Evolutionary conservation across 1,140 invertebrate species (phyloP), one percentile per base, ranked within the genome.

Genomic region (Brachionus calyciflorus): DNA sequence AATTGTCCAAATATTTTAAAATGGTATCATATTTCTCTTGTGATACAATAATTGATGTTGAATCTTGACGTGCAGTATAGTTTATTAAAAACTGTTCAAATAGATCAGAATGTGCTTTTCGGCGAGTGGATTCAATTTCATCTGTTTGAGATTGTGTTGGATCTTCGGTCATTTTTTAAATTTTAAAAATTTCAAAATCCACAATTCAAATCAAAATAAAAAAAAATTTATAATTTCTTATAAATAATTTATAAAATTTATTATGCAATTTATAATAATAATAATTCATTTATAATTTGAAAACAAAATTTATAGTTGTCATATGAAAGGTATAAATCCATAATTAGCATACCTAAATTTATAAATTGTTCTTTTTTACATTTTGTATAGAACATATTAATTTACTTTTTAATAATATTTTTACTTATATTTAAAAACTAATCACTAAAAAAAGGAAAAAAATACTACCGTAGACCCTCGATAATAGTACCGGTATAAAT

Each of bases 141-240:
- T 60, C 30, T 53, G 21, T 53, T 53, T 53, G 51, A 60, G 55
- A 33, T 60, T 60, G 26, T 30, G n/a, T 30, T 60, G 30, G 55
- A 60, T 60, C 55, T 53, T 53, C 51, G 30, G 26, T 60, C 55
- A 60, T 33, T 60, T 26, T 60, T 60, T 60, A 7, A 33, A 60
- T 33, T 33, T 33, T 33, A 60, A 60, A 60, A 60, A 33, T 6
- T 60, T 55, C 4, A 55, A 55, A 55, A 55, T 24, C 28, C 14
- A n/a, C n/a, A n/a, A n/a, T n/a, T n/a, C n/a, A n/a, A n/a, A n/a
- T n/a, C n/a, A n/a, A n/a, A n/a, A n/a, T n/a, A n/a, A n/a, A n/a
- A n/a, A n/a, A n/a, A n/a, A n/a, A n/a, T n/a, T n/a, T n/a, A n/a
- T n/a, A n/a, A n/a, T n/a, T n/a, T n/a, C n/a, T n/a, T n/a, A n/a